Evolutionary conservation across 2,113 vertebrate species (phyloP), one percentile per base, ranked within the genome.

Genomic region (Periophthalmodon schlosseri): DNA sequence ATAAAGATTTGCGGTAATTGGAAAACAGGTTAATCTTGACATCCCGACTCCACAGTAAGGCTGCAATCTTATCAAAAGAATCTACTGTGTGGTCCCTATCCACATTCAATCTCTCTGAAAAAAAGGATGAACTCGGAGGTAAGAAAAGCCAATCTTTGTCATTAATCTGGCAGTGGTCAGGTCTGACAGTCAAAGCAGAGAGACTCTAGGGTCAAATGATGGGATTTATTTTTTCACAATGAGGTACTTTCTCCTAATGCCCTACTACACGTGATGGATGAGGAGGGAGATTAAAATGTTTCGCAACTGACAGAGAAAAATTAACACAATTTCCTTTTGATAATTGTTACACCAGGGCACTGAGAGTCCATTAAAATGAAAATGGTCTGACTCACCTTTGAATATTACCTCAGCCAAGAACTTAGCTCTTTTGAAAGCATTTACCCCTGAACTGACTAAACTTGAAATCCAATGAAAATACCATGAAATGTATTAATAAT

Each of bases 261-360:
- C 34, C 65, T 79, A 4, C 14, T 2, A 64, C 33, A 44, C 54
- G 36, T 81, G 74, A 88, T 80, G 20, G 79, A 86, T 76, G 67
- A 74, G 20, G 0, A 33, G 21, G 64, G 70, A 82, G 80, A 86
- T 87, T 69, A 81, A 60, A 46, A 80, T 28, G 68, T 68, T 79
- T 56, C 39, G 44, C 5, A 8, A 67, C 46, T 36, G 76, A 36
- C 24, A 60, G 34, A 74, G 60, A 56, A 33, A 82, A 76, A 81
- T 76, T 36, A 71, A 65, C 9, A 69, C 14, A 75, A 81, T 84
- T 76, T 72, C 64, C 50, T 58, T 77, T 23, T 61, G 23, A 58
- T 23, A 67, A 70, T 52, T 73, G 78, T 50, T 64, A 67, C 3
- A 2, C 80, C 3, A 50, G 33, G 9, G 74, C 73, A 72, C 5